Base-by-base conservation (phyloP, 2,113 vertebrate species). In the Caranx melampygus region DNA sequence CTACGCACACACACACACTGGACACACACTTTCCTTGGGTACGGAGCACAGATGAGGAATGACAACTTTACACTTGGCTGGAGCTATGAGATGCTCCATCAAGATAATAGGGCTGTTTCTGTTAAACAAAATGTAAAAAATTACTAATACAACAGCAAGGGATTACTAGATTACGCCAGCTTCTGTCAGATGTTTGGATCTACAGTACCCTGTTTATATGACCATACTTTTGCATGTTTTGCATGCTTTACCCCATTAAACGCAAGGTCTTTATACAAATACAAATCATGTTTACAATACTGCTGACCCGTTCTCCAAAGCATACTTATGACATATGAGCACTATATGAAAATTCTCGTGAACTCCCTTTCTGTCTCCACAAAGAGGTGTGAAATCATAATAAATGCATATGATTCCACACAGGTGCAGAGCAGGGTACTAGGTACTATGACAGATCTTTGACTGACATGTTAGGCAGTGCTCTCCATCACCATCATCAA, bases 11-110 rank as follows among this genome's bases (percentile, higher is more conserved):
- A 59, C 40, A 47, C 45, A 47, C 45, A 47, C 45, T 47, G 45
- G 45, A 47, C 45, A 47, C 14, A 47, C 73, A 66, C 55, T 78
- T 80, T 77, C 68, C 69, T 60, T 45, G 71, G 64, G 40, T 18
- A 60, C 37, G 34, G 47, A 79, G 62, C 69, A 16, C 79, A 87
- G 49, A 89, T 73, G 78, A 89, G 72, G 82, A 87, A 87, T 71
- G 87, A 85, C 80, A 85, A 87, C 86, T 84, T 86, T 59, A 74
- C 71, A 88, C 78, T 81, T 78, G 77, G 61, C 86, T 40, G 58
- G 26, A 40, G 33, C 67, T 71, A 26, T 63, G 63, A 86, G 85
- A 88, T 63, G 51, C 66, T 88, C 51, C 54, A 63, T 62, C 64
- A 75, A 65, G 63, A 86, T 75, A 79, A 78, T 62, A 77, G 40